Evolutionary conservation across 1,140 invertebrate species (phyloP), one percentile per base, ranked within the genome.

Genomic region (Solenopsis fugax): DNA sequence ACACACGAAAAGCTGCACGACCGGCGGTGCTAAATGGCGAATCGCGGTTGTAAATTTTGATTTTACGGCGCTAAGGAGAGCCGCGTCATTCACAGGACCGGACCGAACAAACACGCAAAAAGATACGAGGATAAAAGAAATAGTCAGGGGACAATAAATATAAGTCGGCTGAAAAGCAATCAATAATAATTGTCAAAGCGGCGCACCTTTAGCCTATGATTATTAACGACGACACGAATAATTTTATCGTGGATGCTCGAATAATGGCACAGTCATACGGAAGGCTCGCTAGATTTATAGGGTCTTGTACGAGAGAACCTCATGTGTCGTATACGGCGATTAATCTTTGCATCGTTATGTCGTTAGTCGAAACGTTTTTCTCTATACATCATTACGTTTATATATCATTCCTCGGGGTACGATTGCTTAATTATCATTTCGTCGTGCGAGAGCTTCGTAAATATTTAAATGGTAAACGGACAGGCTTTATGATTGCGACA

Each of bases 31-130:
- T 84, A 37, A 73, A 37, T 84, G 60, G 60, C 52, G 48, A 41
- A 67, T 37, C n/a, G 41, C 62, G 29, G 54, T 82, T 72, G 34
- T 87, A 87, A 87, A 84, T 87, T 72, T 72, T 73, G 56, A 50
- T 34, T 71, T 72, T 72, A 82, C 29, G 29, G 18, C 54, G 18
- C 24, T 18, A 37, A 75, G 13, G 9, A 73, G 41, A 75, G 24
- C 21, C 45, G 13, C 64, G 21, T 12, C 29, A 56, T 82, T 80
- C 67, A 45, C 41, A 50, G n/a, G 37, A 82, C 29, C 37, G 2
- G 58, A 24, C 16, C 54, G 13, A 52, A 16, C 41, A 24, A 34
- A 45, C 12, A 7, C 12, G 4, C 18, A 21, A 67, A 65, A 48
- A 69, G 24, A 82, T n/a, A n/a, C n/a, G n/a, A 73, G 41, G 29